Base-by-base conservation (phyloP, 2,888 invertebrate species). In the Drepanosiphum platanoidis region DNA sequence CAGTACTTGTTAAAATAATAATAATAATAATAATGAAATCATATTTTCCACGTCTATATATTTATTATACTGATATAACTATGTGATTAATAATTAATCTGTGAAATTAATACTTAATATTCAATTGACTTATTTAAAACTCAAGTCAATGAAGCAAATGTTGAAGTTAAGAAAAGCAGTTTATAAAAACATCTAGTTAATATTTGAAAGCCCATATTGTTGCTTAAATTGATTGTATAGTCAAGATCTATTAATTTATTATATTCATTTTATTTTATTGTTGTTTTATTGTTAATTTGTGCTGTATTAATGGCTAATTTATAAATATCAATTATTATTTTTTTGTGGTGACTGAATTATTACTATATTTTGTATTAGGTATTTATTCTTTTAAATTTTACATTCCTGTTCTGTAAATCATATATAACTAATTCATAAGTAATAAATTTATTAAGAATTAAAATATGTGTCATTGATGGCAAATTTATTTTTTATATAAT, bases 301-400 rank as follows among this genome's bases (percentile, higher is more conserved):
- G 34, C 36, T 68, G 68, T 80, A 80, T 27, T 27, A 66, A 79
- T n/a, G 8, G 42, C 46, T 42, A 42, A 32, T 46, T 66, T 66
- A 39, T 64, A 71, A 13, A 75, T 75, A 58, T 18, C 27, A 74
- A 4, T 36, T 58, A 18, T 66, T 64, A 61, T 64, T 42, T 64
- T 42, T 66, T 66, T 79, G 42, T 66, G 78, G 66, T 79, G 30
- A 66, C 61, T 79, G 42, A 79, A 39, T 42, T 42, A 66, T 46
- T 66, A 66, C 32, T 52, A 2, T 52, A 52, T 66, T 66, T 42
- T 79, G 42, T 79, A 66, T 79, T 79, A n/a, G n/a, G n/a, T n/a
- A 79, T 66, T 78, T 78, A 78, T 79, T 79, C 42, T 79, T 79
- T 46, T 66, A 79, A 66, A 66, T 79, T 79, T 79, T 32, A 79